Conservation (phyloP, 2,113 vertebrate species). For the Oriolus oriolus region DNA sequence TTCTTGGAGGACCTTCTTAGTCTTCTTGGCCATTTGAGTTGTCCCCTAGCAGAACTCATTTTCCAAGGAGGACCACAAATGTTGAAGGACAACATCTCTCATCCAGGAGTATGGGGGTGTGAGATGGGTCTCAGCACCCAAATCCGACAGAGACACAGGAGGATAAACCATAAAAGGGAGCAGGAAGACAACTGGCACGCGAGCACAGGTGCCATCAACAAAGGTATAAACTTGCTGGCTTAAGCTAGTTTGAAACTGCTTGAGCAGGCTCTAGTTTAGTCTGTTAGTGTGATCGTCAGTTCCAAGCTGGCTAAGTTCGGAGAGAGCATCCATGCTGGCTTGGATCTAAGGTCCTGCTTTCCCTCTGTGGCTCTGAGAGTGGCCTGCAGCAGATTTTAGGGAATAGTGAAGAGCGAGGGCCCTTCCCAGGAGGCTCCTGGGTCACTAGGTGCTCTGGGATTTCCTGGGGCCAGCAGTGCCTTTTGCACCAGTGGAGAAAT, state of each 20-base stretch:
- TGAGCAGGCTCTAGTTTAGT: not conserved
- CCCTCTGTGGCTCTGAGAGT: not conserved
- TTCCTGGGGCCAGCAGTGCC: not conserved
- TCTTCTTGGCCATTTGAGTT: not conserved
- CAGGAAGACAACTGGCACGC: not conserved
- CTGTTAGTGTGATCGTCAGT: rapidly evolving
- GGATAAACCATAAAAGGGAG: not conserved
- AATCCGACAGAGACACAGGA: not conserved
- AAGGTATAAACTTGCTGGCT: not conserved
- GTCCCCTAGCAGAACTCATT: not conserved
- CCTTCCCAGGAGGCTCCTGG: not conserved
- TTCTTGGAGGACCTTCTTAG: not conserved
- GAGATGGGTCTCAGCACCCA: not conserved
- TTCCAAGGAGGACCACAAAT: not conserved
- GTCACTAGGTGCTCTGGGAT: not conserved
- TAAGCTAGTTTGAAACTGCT: not conserved
- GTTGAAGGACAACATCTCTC: not conserved
- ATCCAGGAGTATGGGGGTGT: not conserved
- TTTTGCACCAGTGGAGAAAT: not conserved
- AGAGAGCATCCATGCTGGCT: rapidly evolving
- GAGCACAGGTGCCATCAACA: not conserved
- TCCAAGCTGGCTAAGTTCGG: not conserved
- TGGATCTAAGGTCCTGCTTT: not conserved
- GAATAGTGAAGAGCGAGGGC: not conserved
- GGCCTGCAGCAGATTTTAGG: not conserved